Evolutionary conservation across 2,888 invertebrate genomes (phyloP), one percentile per base, ranked within the genome.

Genomic region (Dicycla oo): DNA sequence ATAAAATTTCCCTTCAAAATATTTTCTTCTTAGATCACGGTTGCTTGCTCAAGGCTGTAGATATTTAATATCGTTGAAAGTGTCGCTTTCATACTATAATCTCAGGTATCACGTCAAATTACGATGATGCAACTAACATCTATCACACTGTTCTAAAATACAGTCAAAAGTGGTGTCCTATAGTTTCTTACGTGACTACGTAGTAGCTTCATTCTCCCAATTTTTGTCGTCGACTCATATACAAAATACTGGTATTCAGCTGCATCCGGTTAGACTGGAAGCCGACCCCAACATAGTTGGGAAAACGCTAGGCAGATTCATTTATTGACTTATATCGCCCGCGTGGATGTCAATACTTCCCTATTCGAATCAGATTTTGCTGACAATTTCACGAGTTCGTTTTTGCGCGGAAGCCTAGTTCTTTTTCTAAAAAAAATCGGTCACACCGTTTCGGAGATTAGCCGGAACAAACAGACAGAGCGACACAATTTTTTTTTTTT

Each of bases 31-130:
- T 40, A 51, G 23, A 56, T 71, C 40, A 30, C 43, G 15, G n/a
- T 45, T 45, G 57, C 26, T 34, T 62, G 23, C 53, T 43, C 0
- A 51, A 11, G 49, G 20, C 49, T 61, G 26, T 45, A 67, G 34
- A 63, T 68, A 80, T 67, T 74, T 49, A 67, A 63, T 68, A 74
- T 78, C 67, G 34, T 67, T 73, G 18, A 76, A 43, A 75, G n/a
- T 38, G 38, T 54, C 53, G 34, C 23, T 58, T 70, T 20, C 26
- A 58, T 68, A 67, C 10, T 45, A 64, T 60, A 74, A 81, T 67
- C 58, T 77, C 61, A 47, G 61, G 40, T 76, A 80, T 80, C 69
- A 47, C 75, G 51, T 70, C 30, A 65, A 13, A 68, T 65, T 61
- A 80, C 30, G 53, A 62, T 10, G 34, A 62, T 43, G 30, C 49